Conservation (phyloP, 2,797 vertebrate species). For the Eulemur mongoz region DNA sequence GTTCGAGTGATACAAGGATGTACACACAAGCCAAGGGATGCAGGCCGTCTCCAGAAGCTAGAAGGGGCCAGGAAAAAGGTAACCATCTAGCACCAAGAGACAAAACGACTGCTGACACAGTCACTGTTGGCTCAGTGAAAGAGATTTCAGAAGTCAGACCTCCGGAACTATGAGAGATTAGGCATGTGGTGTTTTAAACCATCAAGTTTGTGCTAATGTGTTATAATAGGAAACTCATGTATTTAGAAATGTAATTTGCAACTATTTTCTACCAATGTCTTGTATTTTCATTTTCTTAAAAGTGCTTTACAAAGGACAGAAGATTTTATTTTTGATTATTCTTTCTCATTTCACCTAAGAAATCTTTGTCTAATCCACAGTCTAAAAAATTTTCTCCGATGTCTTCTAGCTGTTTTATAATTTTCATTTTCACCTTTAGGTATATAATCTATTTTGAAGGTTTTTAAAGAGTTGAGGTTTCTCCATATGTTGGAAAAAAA, state of each 20-base stretch:
- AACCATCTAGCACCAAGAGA: neutral
- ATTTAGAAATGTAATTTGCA: neutral
- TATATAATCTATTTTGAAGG: neutral
- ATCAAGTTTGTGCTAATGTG: neutral
- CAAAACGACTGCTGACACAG: neutral
- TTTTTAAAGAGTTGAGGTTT: neutral
- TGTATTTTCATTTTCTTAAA: neutral
- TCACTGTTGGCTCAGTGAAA: neutral
- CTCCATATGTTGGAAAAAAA: neutral
- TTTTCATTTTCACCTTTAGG: neutral
- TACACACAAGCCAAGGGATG: neutral
- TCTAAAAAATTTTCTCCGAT: neutral
- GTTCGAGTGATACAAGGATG: neutral
- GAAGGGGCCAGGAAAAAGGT: too few species aligned
- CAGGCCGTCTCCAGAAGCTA: too few species aligned
- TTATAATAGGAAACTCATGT: neutral
- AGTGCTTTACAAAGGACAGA: neutral
- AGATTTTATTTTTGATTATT: neutral
- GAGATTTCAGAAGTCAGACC: neutral
- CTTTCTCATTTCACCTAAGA: neutral
- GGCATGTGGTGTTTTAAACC: neutral
- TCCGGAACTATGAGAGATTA: neutral
- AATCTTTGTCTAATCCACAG: neutral
- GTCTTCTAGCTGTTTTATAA: neutral
- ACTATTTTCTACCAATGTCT: neutral